A percentile compares a stretch with the other conserved stretches of the same genome.
Conservation (phyloP, 2,113 vertebrate genomes). For the Hyperoodon ampullatus region DNA sequence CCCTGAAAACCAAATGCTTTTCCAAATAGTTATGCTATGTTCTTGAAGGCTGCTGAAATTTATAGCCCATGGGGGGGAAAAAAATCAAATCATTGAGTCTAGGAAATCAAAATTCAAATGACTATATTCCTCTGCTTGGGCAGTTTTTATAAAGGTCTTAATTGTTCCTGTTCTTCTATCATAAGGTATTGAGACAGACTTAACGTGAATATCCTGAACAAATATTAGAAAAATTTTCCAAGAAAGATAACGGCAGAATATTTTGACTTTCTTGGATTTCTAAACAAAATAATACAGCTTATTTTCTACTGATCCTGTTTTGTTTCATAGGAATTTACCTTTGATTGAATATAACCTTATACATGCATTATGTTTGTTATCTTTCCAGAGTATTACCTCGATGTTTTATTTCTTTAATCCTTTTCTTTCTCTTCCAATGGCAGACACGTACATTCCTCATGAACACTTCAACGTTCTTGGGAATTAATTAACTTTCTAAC, state of each 20-base stretch:
- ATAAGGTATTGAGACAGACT: conserved; percentile 61
- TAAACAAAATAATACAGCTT: conserved; percentile 56
- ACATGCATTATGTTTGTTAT: conserved; percentile 49
- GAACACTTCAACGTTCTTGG: conserved; percentile 11
- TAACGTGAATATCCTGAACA: conserved; percentile 14
- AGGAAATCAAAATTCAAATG: not conserved
- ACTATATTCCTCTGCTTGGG: not conserved
- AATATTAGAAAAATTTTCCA: conserved; percentile 53
- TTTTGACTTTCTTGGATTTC: conserved; percentile 54
- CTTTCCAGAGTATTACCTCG: conserved; percentile 45
- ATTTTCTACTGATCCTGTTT: not conserved
- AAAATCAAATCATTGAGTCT: not conserved
- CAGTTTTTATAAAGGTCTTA: conserved; percentile 65
- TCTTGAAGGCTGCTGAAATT: not conserved
- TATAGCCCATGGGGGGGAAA: not conserved
- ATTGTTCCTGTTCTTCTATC: conserved; percentile 52
- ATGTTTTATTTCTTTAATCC: conserved; percentile 57
- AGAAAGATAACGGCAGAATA: not conserved
- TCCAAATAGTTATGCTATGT: not conserved
- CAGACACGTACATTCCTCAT: conserved; percentile 25
- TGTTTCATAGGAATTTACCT: conserved; percentile 59
- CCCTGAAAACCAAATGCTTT: not conserved
- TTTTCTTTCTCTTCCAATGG: conserved; percentile 66
- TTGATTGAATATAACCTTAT: conserved; percentile 57
- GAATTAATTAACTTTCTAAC: not conserved